Evolutionary conservation across 92 coral and sea anemone species (phyloP).

Genomic region (Porites divaricata): DNA sequence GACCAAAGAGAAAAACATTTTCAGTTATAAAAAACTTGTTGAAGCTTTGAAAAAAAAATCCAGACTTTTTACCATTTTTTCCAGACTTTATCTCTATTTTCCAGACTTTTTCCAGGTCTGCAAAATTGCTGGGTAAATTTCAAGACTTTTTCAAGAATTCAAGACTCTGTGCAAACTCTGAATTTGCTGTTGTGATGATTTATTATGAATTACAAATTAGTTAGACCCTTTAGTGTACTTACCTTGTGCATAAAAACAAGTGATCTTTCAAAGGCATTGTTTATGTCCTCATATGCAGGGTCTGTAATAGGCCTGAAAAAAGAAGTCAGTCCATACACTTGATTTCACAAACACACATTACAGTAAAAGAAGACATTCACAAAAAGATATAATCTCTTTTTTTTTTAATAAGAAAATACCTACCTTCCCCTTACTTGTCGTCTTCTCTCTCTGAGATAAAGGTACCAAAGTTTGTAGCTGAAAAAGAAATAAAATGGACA

Average conservation of each 20-base stretch:
- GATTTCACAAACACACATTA: neutral
- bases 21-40: too few species aligned
- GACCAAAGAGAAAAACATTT: too few species aligned
- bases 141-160: too few species aligned
- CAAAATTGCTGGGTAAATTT: too few species aligned
- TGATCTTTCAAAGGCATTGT: conserved; percentile 99
- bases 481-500: neutral
- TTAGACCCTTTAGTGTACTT: neutral
- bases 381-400: too few species aligned
- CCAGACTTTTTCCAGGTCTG: too few species aligned
- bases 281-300: conserved; percentile 90
- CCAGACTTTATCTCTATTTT: too few species aligned
- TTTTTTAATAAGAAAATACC: conserved; percentile 12
- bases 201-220: neutral
- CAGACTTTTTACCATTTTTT: too few species aligned
- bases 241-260: conserved; percentile 99
- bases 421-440: conserved; percentile 94
- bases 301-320: conserved; percentile 84
- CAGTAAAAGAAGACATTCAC: neutral
- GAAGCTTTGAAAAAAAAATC: too few species aligned
- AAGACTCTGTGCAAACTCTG: too few species aligned
- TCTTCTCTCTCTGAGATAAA: conserved; percentile 89
- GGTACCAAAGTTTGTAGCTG: conserved; percentile 95
- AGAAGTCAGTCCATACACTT: neutral
- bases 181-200: too few species aligned